Evolutionary conservation across 2,113 vertebrate species (phyloP), one percentile per base, ranked within the genome.

Genomic region (Anguilla japonica): DNA sequence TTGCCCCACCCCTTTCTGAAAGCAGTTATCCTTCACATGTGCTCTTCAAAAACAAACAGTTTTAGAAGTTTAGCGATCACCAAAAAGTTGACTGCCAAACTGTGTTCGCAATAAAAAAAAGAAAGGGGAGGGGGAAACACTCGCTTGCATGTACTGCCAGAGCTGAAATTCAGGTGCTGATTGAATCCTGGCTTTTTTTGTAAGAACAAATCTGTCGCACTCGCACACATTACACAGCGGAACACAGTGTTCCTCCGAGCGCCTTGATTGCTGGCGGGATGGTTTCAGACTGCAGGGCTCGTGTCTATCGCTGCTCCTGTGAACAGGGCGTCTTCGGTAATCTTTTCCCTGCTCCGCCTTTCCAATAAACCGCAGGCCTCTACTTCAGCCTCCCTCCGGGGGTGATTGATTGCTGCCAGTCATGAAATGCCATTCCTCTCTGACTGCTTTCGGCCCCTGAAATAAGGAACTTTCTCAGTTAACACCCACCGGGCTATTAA

Each of bases 361-460:
- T 94, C 40, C 34, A 94, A 94, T 93, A 94, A 94, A 93, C 91
- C 92, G 89, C 89, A 92, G 92, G 86, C 91, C 90, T 92, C 94
- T 94, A 93, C 92, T 92, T 94, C 94, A 94, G 92, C 92, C 83
- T 89, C 89, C 95, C 94, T 95, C 94, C 94, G 93, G 91, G 90
- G 93, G 92, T 97, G 98, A 99, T 97, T 98, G 97, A 98, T 98
- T 87, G 95, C 94, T 98, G 98, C 96, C 97, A 97, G 96, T 98
- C 94, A 95, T 94, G 94, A 94, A 95, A 85, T 94, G 95, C 95
- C 96, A 96, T 96, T 97, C 95, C 94, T 93, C 96, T 95, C 94
- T 95, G 96, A 94, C 95, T 94, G 89, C 95, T 92, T 91, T 94
- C 71, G 91, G 94, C 92, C 94, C 94, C 93, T 89, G 92, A 96